A percentile compares a stretch with the other conserved stretches of the same genome.
These are phyloP conservation scores for Drosophila hawaiiensis DNA, from an alignment of 2,888 invertebrate genomes.

Conservation along the genomic window DNA sequence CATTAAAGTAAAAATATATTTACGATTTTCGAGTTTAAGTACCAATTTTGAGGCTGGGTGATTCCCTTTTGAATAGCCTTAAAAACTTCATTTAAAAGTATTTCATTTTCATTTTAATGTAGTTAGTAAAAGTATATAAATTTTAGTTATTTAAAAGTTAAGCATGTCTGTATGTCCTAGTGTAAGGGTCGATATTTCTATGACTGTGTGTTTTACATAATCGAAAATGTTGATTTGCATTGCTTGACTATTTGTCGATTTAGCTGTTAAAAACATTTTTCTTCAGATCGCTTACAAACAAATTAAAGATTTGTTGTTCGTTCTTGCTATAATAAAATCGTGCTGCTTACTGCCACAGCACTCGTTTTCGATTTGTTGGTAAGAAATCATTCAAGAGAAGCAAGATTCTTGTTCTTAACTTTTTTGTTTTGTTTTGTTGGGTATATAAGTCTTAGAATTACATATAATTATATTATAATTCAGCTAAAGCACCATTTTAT, in stretches of 20 bases:
- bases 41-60: slow-evolving; percentile 60
- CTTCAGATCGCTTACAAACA: slow-evolving; percentile 8
- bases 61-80: slow-evolving; percentile 43
- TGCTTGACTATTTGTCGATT: slow-evolving; percentile 19
- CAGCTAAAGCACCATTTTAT: slow-evolving; percentile 84
- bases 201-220: slow-evolving; percentile 20
- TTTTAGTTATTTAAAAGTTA: slow-evolving; percentile 60
- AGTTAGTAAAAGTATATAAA: slow-evolving; percentile 62
- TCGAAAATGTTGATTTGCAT: slow-evolving; percentile 28
- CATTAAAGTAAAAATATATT: slow-evolving; percentile 72
- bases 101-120: slow-evolving; percentile 43
- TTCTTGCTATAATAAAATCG: slow-evolving; percentile 34
- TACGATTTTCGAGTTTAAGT: slow-evolving; percentile 49
- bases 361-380: slow-evolving; percentile 20
- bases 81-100: slow-evolving; percentile 71
- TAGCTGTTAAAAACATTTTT: slow-evolving; percentile 29
- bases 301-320: slow-evolving; percentile 5
- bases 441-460: slow-evolving; percentile 68
- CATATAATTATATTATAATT: slow-evolving; percentile 77
- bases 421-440: slow-evolving; percentile 20
- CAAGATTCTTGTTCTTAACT: slow-evolving; percentile 34
- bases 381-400: slow-evolving; percentile 41
- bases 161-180: slow-evolving; percentile 37
- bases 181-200: slow-evolving; percentile 18
- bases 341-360: slow-evolving; percentile 31